Percentiles rank a stretch among this genome's conserved stretches.
These are phyloP conservation scores for Mesopsocus fuscifrons DNA, from an alignment of 2,888 invertebrate species.

Conservation along the genomic window DNA sequence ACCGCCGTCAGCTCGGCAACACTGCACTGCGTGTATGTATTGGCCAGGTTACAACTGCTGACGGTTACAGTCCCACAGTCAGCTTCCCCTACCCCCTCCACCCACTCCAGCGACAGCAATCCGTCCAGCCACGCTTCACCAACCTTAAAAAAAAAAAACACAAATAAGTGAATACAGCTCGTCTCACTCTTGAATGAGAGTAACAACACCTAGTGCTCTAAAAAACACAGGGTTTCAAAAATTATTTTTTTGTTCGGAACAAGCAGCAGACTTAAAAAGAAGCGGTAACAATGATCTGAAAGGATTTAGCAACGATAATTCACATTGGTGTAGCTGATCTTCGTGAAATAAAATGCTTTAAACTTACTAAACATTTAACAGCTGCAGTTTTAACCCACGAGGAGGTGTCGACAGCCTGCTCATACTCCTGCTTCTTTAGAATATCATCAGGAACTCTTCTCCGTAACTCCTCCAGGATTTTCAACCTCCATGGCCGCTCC, in stretches of 20 bases:
- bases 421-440: constrained; percentile 38
- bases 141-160: constrained; percentile 10
- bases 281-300: too few species aligned
- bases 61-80: constrained; percentile 57
- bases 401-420: constrained; percentile 55
- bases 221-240: too few species aligned
- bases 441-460: constrained; percentile 27
- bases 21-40: constrained; percentile 41
- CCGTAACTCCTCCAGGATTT: constrained; percentile 49
- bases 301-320: too few species aligned
- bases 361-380: constrained; percentile 34
- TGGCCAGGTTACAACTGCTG: background rate
- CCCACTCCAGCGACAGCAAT: constrained; percentile 65
- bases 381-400: constrained; percentile 76
- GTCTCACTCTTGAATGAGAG: too few species aligned
- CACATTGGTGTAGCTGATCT: too few species aligned
- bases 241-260: too few species aligned
- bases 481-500: constrained; percentile 48
- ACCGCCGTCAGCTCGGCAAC: constrained; percentile 60
- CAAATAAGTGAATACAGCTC: too few species aligned
- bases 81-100: constrained; percentile 37
- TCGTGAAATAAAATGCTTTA: too few species aligned
- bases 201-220: too few species aligned
- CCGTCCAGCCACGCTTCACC: constrained; percentile 28
- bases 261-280: too few species aligned